Percentiles rank a stretch among this genome's conserved stretches.
Evolutionary conservation across 2,888 invertebrate species (phyloP).

Genomic region (Marronus borbonicus): DNA sequence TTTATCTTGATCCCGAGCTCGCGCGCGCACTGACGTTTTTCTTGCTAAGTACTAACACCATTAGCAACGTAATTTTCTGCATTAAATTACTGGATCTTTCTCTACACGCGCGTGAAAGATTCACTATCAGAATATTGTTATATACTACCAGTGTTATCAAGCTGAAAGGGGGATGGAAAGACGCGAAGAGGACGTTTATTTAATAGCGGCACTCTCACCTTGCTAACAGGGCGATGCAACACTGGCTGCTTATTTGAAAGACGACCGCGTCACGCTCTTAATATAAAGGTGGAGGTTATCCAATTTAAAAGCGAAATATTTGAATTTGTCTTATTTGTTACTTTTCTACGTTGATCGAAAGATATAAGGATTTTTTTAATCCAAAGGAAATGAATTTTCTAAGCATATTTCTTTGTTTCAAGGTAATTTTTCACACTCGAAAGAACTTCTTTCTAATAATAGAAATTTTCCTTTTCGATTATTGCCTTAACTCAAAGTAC

Average conservation of each 20-base stretch:
- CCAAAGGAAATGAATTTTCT: too few species aligned
- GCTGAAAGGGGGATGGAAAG: neutral
- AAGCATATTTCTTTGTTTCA: too few species aligned
- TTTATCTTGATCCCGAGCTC: constrained; percentile 33
- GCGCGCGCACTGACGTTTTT: constrained; percentile 26
- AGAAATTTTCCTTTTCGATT: too few species aligned
- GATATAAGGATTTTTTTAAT: too few species aligned
- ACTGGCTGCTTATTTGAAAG: neutral
- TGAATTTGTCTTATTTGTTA: too few species aligned
- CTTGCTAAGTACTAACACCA: constrained; percentile 46
- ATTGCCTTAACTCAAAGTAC: too few species aligned
- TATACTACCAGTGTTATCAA: constrained; percentile 7
- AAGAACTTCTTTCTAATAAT: too few species aligned
- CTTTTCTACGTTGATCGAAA: too few species aligned
- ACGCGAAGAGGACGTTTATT: neutral
- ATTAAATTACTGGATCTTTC: constrained; percentile 33
- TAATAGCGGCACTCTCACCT: constrained; percentile 2
- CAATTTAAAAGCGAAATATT: too few species aligned
- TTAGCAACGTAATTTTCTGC: constrained; percentile 42
- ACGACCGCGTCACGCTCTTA: too few species aligned
- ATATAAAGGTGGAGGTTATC: too few species aligned
- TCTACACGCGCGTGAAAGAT: neutral
- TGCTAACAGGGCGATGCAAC: neutral
- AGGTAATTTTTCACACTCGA: too few species aligned
- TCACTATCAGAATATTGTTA: constrained; percentile 26